phyloP scores from a whole-genome alignment of 2,888 invertebrate species.

The Invenusta paracnida region DNA sequence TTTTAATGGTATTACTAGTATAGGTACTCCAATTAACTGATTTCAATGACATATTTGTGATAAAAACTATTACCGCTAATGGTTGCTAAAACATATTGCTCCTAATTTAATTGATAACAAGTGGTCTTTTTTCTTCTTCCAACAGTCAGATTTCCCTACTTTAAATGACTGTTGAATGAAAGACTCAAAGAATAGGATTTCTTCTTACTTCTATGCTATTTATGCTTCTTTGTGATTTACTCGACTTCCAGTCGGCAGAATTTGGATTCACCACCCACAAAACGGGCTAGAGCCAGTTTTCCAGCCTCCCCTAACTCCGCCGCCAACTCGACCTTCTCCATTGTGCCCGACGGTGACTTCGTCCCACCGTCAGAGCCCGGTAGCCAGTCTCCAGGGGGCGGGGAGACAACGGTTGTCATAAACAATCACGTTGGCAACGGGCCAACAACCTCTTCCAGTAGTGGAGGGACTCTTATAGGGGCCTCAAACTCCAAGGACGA shows the following conservation, averaged over 20 bases:
- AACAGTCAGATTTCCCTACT: too few relatives aligned
- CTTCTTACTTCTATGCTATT: too few relatives aligned
- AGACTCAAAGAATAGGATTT: too few relatives aligned
- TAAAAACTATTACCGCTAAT: too few relatives aligned
- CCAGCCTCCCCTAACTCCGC: neutral
- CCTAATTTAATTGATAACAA: too few relatives aligned
- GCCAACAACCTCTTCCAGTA: neutral
- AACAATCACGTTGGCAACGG: neutral
- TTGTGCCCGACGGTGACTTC: neutral
- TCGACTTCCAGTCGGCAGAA: slow-evolving; percentile 7
- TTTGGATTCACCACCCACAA: neutral
- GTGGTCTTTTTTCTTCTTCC: too few relatives aligned
- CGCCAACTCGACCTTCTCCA: neutral
- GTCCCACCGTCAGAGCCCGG: neutral
- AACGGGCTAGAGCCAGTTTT: neutral
- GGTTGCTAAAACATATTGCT: too few relatives aligned
- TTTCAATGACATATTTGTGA: too few relatives aligned
- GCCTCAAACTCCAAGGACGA: neutral
- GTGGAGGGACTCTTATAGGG: neutral
- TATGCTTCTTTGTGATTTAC: too few relatives aligned
- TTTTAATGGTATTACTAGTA: too few relatives aligned
- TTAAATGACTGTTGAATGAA: too few relatives aligned
- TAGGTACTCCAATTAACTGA: too few relatives aligned
- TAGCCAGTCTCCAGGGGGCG: neutral
- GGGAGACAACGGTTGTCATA: neutral